A percentile compares a stretch with the other conserved stretches of the same genome.
phyloP scores from a whole-genome alignment of 1,140 invertebrate genomes.

The Zaprionus nigranus region DNA sequence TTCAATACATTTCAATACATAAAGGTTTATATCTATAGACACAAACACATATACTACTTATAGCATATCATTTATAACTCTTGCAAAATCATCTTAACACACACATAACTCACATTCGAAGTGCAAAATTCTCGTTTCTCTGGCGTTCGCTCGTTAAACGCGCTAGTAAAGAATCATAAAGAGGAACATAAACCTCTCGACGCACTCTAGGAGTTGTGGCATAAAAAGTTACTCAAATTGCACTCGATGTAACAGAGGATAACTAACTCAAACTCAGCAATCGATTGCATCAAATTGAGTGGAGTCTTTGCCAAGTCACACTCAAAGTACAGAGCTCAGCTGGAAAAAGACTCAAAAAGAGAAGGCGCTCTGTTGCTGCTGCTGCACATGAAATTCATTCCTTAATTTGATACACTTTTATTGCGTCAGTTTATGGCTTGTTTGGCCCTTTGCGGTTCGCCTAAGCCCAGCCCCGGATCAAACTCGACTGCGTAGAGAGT shows the following conservation, averaged over 20 bases:
- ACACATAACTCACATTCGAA: conserved; percentile 31
- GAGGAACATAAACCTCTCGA: conserved; percentile 51
- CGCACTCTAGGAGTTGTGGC: conserved; percentile 14
- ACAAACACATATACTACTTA: no score
- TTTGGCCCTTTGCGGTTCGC: conserved; percentile 68
- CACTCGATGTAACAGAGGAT: background rate
- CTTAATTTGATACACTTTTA: conserved; percentile 82
- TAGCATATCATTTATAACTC: conserved; percentile 6
- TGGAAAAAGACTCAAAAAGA: conserved; percentile 21
- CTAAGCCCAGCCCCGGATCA: conserved; percentile 37
- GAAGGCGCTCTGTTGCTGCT: conserved; percentile 4
- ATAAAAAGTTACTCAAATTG: conserved; percentile 14
- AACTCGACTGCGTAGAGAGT: conserved; percentile 11
- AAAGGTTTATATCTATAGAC: background rate
- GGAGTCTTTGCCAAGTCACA: background rate
- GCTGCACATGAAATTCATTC: conserved; percentile 66
- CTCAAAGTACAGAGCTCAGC: conserved; percentile 3
- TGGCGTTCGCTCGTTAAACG: conserved; percentile 25
- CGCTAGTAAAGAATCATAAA: conserved; percentile 49
- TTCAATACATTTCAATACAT: no score
- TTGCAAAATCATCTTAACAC: conserved; percentile 1
- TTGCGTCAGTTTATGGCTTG: conserved; percentile 73
- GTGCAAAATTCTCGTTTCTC: background rate
- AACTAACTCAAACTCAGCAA: background rate
- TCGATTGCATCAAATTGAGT: background rate